Evolutionary conservation across 2,888 invertebrate genomes (phyloP), one percentile per base, ranked within the genome.

Genomic region (Carabus problematicus): DNA sequence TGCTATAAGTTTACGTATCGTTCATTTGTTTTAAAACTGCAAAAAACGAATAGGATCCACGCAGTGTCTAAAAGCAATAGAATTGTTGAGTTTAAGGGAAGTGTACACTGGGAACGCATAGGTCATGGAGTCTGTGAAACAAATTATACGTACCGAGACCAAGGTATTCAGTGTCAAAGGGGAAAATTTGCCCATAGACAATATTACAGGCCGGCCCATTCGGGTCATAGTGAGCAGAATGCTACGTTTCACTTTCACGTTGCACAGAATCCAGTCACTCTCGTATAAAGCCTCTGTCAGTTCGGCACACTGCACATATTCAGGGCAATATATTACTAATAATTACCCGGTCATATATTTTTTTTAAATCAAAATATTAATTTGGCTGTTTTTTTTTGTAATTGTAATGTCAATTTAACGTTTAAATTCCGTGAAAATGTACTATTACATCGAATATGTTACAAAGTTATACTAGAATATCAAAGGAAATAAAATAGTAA

Each of bases 21-120:
- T 14, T 18, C 14, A 52, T 11, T 52, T 52, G 52, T 52, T 52
- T 16, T 18, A 52, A 52, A 52, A 52, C 6, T 16, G 52, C 52
- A 19, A 52, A 52, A 52, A 52, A 14, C 11, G 52, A 52, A 12
- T 52, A 52, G 9, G 52, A 52, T 16, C 12, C 52, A 16, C 52
- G 52, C 9, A 52, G 19, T 14, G 19, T 52, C 52, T 52, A 52
- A 52, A 52, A 12, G 3, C 16, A 8, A n/a, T 16, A n/a, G n/a
- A n/a, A n/a, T n/a, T n/a, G n/a, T n/a, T n/a, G n/a, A n/a, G n/a
- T n/a, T n/a, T n/a, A n/a, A n/a, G n/a, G n/a, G n/a, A n/a, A n/a
- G n/a, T n/a, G n/a, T n/a, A n/a, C n/a, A n/a, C n/a, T n/a, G n/a
- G n/a, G n/a, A n/a, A n/a, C n/a, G n/a, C n/a, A n/a, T n/a, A n/a